phyloP scores from a whole-genome alignment of 2,888 invertebrate species.

The Melanostoma mellinum region DNA sequence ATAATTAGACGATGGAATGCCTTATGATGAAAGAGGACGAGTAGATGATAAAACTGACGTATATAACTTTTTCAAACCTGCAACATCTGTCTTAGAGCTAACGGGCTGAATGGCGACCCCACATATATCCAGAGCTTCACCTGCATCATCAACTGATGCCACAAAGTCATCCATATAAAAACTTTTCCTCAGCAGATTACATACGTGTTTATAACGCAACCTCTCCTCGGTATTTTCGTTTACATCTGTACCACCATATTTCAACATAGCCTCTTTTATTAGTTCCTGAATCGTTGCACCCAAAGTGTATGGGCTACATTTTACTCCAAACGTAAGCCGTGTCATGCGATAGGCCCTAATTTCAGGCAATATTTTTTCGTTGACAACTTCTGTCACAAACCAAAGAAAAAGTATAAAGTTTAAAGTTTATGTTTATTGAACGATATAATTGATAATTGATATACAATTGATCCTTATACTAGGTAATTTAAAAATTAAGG shows the following conservation, averaged over 20 bases:
- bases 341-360: constrained; percentile 46
- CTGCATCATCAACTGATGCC: background rate
- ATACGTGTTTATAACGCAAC: background rate
- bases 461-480: too few relatives aligned
- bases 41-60: background rate
- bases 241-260: too few relatives aligned
- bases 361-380: constrained; percentile 32
- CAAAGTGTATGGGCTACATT: constrained; percentile 31
- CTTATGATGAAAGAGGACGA: constrained; percentile 7
- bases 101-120: constrained; percentile 27
- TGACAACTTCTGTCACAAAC: constrained; percentile 33
- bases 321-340: constrained; percentile 39
- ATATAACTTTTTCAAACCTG: background rate
- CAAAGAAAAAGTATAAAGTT: too few relatives aligned
- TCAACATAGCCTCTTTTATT: constrained; percentile 22
- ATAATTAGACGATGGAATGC: constrained; percentile 2
- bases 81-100: constrained; percentile 14
- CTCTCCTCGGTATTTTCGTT: constrained; percentile 3
- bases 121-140: background rate
- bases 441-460: too few relatives aligned
- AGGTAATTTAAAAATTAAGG: too few relatives aligned
- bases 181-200: background rate
- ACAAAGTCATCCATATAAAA: constrained; percentile 33
- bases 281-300: constrained; percentile 26
- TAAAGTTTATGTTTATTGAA: too few relatives aligned